These are phyloP conservation scores for Percopsis omiscomaycus DNA, from an alignment of 2,797 vertebrate species.

Conservation along the genomic window DNA sequence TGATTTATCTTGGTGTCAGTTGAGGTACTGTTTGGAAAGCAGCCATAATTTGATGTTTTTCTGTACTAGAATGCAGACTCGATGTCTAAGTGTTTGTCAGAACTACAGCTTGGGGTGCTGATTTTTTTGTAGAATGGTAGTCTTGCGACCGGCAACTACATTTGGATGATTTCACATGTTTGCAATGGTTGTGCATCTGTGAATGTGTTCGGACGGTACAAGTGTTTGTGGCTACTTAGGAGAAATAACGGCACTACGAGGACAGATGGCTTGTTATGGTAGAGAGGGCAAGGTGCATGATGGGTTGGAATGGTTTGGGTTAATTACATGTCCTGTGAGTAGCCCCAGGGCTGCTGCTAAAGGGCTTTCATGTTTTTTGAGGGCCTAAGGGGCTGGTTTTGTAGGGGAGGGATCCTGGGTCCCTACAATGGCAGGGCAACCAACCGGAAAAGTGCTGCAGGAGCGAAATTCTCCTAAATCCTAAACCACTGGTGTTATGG, in stretches of 20 bases:
- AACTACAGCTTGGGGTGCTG: too few species aligned
- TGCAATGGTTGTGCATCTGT: conserved; percentile 12
- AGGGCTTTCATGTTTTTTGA: conserved; percentile 49
- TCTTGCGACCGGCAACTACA: too few species aligned
- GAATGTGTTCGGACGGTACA: conserved; percentile 23
- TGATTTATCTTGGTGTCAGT: too few species aligned
- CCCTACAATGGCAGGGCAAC: not conserved
- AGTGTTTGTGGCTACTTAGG: conserved; percentile 45
- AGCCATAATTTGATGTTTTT: too few species aligned
- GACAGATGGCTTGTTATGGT: conserved; percentile 88
- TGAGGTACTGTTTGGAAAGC: too few species aligned
- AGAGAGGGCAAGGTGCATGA: conserved; percentile 80
- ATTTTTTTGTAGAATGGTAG: too few species aligned
- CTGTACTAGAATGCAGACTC: too few species aligned
- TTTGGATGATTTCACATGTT: not conserved
- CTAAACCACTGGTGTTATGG: not conserved
- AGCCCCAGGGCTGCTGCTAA: conserved; percentile 78
- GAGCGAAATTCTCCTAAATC: too few species aligned
- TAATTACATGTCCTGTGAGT: conserved; percentile 93
- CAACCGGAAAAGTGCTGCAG: too few species aligned
- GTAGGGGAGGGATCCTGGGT: not conserved
- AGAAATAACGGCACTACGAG: conserved; percentile 78
- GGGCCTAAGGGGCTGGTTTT: conserved; percentile 9
- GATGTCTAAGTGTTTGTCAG: too few species aligned
- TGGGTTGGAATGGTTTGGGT: conserved; percentile 85